Evolutionary conservation across 2,113 vertebrate genomes (phyloP).

Genomic region (Corynorhinus townsendii): DNA sequence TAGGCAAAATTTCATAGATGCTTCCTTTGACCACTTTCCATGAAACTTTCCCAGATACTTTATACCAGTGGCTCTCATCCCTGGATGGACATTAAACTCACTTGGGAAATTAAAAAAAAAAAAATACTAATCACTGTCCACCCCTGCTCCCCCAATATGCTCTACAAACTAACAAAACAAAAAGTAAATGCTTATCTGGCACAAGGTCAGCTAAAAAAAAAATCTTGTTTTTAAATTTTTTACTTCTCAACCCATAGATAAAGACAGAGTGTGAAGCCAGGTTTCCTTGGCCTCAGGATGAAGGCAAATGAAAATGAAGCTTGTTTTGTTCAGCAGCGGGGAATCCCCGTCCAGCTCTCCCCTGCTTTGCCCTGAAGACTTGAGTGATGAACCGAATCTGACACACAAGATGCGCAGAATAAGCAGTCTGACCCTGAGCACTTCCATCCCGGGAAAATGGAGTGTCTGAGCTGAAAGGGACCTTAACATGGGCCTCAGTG

Average conservation of each 20-base stretch:
- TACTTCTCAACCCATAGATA: neutral
- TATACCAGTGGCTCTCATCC: neutral
- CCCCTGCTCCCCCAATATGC: rapidly evolving
- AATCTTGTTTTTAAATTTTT: neutral
- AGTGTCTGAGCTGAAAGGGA: neutral
- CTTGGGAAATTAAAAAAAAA: neutral
- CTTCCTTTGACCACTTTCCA: neutral
- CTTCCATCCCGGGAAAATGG: neutral
- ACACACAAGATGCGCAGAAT: rapidly evolving
- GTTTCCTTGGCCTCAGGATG: neutral
- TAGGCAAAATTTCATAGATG: neutral
- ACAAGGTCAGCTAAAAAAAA: neutral
- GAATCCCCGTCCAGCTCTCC: neutral
- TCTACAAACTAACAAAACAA: neutral
- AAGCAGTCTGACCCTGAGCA: neutral
- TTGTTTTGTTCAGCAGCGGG: neutral
- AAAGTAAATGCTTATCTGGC: neutral
- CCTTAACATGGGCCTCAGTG: neutral
- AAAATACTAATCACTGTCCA: neutral
- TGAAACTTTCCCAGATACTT: neutral
- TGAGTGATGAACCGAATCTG: neutral
- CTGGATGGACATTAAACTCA: neutral
- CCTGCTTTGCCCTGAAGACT: neutral
- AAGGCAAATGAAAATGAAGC: neutral
- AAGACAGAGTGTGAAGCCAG: neutral